Base-by-base conservation (phyloP, 53 echinoderm and acorn worm species). In the Stichopus horrens region DNA sequence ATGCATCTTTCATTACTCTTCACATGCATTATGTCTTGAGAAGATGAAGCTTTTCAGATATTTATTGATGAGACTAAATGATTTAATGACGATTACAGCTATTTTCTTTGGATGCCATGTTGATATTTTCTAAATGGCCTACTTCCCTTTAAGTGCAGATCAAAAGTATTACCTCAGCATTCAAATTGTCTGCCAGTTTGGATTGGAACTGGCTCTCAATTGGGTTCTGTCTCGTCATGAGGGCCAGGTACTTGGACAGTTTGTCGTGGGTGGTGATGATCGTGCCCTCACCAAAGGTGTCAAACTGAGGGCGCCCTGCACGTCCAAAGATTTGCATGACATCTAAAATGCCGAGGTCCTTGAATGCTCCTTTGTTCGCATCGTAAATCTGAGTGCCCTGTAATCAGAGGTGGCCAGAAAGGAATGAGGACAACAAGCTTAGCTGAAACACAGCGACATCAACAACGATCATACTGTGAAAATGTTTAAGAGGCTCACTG, bases 361-460 rank as follows among this genome's bases (percentile, higher is more conserved):
- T 92, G 90, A 97, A 97, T 18, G 94, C 86, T 7, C 97, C 97
- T 63, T 94, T 94, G 94, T 97, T 94, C 77, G 95, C 97, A 88
- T 97, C 97, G 59, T 97, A 97, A 21, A 97, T 88, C 88, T 97
- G 97, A 14, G 97, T 97, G 9, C 97, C 97, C 97, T 97, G 91
- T 16, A 74, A 65, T 68, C 13, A 53, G 55, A 51, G 66, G 14
- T 52, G 52, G 83, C 20, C 60, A 51, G 19, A 63, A 63, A 54
- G 16, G 63, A 7, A 63, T 63, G 8, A 8, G 37, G 37, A 37
- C 37, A 37, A 37, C 37, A 37, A 37, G 37, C 37, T 37, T 37
- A 37, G 37, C 37, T 37, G 37, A 37, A 37, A 2, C 0, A 37
- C 37, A 37, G 37, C 37, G 37, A 37, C 37, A 2, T 37, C 37